Evolutionary conservation across 2,888 invertebrate species (phyloP), one percentile per base, ranked within the genome.

Genomic region (Cryptus viduatorius): DNA sequence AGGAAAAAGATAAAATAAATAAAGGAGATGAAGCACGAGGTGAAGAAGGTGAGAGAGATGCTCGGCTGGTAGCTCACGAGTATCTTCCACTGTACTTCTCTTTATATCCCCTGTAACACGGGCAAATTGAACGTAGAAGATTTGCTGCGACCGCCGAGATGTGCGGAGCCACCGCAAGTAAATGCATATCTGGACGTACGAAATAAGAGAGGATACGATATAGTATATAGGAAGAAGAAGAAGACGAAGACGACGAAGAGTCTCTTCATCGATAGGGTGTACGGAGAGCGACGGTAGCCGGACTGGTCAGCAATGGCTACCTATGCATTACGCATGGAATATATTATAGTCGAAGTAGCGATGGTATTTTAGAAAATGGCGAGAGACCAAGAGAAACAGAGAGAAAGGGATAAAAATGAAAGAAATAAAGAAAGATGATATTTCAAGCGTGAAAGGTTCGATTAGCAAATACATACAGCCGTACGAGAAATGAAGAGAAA

Each of bases 61-160:
- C 16, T 71, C 16, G 37, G 48, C 48, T 64, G 75, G 75, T 75
- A 64, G 75, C 64, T 37, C 64, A 16, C 61, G 48, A 48, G 75
- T 75, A 48, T 46, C 48, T 48, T 48, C 75, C 48, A 19, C 14
- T 29, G n/a, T 61, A 61, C 44, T 84, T 37, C 31, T 56, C 67
- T 80, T 68, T 67, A 75, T 72, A 50, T 72, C 89, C 89, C 90
- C 91, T 89, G 91, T 91, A 92, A 91, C 91, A 91, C 89, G 89
- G 89, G 90, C 89, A 92, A 91, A 92, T 92, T 92, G 92, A 92
- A 91, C 91, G 88, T 67, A 64, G 79, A 79, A 89, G 90, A 91
- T 92, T 91, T 88, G 90, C 89, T 89, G 64, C 91, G 91, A 91
- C 90, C 90, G 86, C 91, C 87, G 89, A 88, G 87, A 85, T 88